Evolutionary conservation across 2,113 vertebrate genomes (phyloP).

Genomic region (Lasiurus cinereus): DNA sequence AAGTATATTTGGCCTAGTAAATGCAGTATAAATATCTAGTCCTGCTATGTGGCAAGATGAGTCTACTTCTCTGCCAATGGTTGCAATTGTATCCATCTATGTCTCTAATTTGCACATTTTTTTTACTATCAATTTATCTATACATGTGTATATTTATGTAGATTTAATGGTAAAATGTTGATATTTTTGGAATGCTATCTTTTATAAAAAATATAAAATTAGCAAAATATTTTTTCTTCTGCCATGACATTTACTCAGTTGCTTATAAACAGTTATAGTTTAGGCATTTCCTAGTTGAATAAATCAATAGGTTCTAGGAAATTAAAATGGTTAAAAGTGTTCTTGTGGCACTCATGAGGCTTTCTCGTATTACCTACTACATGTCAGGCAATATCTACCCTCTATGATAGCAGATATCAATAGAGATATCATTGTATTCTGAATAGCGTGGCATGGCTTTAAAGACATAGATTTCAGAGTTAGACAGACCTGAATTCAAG

Average conservation of each 20-base stretch:
- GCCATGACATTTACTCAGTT: background rate
- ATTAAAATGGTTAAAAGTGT: background rate
- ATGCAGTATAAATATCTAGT: background rate
- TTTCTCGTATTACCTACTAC: conserved; percentile 2
- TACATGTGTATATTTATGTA: background rate
- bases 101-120: background rate
- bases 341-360: background rate
- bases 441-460: background rate
- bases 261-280: background rate
- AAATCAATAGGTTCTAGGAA: conserved; percentile 1
- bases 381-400: background rate
- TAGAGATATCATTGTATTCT: background rate
- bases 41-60: background rate
- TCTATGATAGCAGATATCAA: background rate
- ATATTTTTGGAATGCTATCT: background rate
- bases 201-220: background rate
- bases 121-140: background rate
- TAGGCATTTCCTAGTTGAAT: background rate
- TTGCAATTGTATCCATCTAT: background rate
- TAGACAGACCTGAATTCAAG: conserved; percentile 12
- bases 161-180: background rate
- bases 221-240: background rate
- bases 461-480: background rate
- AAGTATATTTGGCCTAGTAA: background rate
- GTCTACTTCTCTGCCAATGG: background rate